Base-by-base conservation (phyloP, 2,888 invertebrate genomes). In the Apotomis capreana region DNA sequence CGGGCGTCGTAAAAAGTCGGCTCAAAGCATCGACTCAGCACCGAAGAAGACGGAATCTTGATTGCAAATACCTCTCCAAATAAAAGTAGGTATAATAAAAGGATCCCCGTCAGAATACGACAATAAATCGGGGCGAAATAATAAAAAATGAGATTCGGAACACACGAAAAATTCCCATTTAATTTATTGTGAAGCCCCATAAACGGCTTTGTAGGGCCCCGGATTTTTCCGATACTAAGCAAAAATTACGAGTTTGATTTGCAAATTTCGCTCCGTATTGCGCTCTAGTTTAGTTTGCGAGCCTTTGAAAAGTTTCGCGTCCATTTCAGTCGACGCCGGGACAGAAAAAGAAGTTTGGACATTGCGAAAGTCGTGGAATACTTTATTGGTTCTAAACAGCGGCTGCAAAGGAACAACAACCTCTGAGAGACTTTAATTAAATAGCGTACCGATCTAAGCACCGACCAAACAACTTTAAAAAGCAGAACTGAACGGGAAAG, bases 321-420 rank as follows among this genome's bases (percentile, higher is more conserved):
- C 57, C 63, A 37, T 62, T 62, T 58, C 57, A 68, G 63, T 63
- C 62, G 46, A 62, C 67, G 40, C 37, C 59, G 59, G 37, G 65
- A 55, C 60, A 62, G 68, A 62, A 68, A 72, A 63, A 68, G 68
- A 68, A 72, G 63, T 68, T 72, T 63, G 46, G 64, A 68, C 73
- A 62, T 68, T 63, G 62, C 67, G 59, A 49, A 65, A 62, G 37
- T 62, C 52, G 59, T 36, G 57, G 68, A 74, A 73, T 70, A 62
- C 68, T 73, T 74, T 69, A 74, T 74, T 74, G 72, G 69, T 69
- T 72, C 69, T 73, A 55, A 73, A 68, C 73, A 63, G 65, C 40
- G 44, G 46, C 69, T 40, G 54, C 57, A 68, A 68, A 61, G 13
- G 68, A 59, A 72, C 72, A 68, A 63, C 71, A 63, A 68, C 58